These are phyloP conservation scores for Sandelia bainsii DNA, from an alignment of 2,797 vertebrate species.

Conservation along the genomic window DNA sequence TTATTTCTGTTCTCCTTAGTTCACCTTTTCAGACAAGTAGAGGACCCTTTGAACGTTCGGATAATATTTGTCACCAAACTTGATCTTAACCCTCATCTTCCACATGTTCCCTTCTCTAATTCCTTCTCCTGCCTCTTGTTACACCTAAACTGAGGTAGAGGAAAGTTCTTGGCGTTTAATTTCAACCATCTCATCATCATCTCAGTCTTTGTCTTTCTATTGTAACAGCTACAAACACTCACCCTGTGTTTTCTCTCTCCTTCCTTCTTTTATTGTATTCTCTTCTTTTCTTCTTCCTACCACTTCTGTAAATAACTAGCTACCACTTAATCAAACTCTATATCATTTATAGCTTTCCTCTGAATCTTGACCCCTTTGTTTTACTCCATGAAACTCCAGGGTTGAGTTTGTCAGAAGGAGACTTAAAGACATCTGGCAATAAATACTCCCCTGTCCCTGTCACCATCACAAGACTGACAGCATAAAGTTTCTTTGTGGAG, in stretches of 20 bases:
- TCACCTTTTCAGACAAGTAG: conserved; percentile 24
- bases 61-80: conserved; percentile 1
- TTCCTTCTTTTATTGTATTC: neutral
- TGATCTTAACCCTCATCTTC: conserved; percentile 2
- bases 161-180: conserved; percentile 30
- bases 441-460: conserved; percentile 48
- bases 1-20: conserved; percentile 29
- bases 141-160: neutral
- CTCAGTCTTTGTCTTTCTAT: conserved; percentile 11
- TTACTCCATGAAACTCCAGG: conserved; percentile 43
- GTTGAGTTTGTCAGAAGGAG: conserved; percentile 44
- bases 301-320: no score
- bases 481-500: conserved; percentile 75
- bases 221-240: neutral
- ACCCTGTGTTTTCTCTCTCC: conserved; percentile 8
- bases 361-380: conserved; percentile 10
- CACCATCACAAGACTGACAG: conserved; percentile 68
- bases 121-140: conserved; percentile 15
- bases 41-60: neutral
- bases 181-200: conserved; percentile 17
- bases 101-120: conserved; percentile 21
- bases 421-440: conserved; percentile 77
- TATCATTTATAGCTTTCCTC: neutral
- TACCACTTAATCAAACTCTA: conserved; percentile 11
- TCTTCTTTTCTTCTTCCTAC: conserved; percentile 6